Conservation (phyloP, 2,113 vertebrate species). For the Calonectris borealis region DNA sequence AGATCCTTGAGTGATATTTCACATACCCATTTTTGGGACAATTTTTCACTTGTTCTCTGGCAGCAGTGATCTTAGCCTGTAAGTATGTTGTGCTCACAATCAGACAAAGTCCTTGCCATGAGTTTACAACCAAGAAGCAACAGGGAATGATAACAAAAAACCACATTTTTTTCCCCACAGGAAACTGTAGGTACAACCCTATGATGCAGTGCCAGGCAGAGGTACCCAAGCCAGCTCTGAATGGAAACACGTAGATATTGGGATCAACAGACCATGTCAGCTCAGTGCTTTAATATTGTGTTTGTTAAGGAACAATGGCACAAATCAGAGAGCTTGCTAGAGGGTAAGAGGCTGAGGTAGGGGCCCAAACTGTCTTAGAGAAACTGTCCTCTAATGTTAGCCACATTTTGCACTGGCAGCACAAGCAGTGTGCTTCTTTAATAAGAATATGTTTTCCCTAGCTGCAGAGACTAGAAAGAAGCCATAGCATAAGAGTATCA, state of each 20-base stretch:
- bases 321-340: not conserved
- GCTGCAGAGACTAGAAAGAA: not conserved
- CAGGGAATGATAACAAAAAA: not conserved
- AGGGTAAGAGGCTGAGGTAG: not conserved
- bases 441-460: not conserved
- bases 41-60: not conserved
- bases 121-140: not conserved
- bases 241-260: not conserved
- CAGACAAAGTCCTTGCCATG: not conserved
- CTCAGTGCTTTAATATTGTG: not conserved
- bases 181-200: not conserved
- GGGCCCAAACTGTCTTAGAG: not conserved
- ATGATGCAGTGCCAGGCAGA: not conserved
- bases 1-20: not conserved
- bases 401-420: not conserved
- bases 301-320: not conserved
- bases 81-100: not conserved
- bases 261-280: not conserved
- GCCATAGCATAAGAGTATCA: not conserved
- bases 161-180: not conserved
- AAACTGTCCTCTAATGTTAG: not conserved
- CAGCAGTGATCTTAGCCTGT: not conserved
- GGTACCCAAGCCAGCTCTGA: not conserved
- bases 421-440: not conserved
- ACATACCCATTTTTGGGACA: not conserved